Evolutionary conservation across 1,140 invertebrate genomes (phyloP), one percentile per base, ranked within the genome.

Genomic region (Bombus huntii): DNA sequence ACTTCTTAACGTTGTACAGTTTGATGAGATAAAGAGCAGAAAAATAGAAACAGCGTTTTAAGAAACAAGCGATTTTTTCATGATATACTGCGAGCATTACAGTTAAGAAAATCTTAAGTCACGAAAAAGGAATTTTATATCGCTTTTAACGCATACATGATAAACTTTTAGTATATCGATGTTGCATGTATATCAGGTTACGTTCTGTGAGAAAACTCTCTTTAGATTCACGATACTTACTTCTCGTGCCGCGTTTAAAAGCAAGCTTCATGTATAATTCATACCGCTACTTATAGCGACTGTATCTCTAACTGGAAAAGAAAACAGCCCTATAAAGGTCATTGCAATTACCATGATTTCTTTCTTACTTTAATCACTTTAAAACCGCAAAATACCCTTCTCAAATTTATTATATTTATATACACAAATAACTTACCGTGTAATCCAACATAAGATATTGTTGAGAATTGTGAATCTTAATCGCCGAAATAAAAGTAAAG

Each of bases 261-360:
- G 28, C 71, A 42, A 53, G 28, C 37, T 42, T 73, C 39, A 73
- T 73, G 71, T 73, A 42, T 73, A 39, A 73, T 73, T 73, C 71
- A 73, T 73, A 28, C 71, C 28, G 71, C 13, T 31, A 71, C 25
- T 71, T 71, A 39, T 37, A n/a, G 39, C 13, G 1, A 28, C 42
- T 9, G n/a, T 47, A 47, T 73, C 72, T n/a, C 42, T 22, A 13
- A 73, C 72, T 31, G 15, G 31, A 47, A 73, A 31, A 47, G 37
- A n/a, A 73, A 73, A 31, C 72, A 22, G 28, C 59, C 12, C 47
- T 72, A 31, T n/a, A 37, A 73, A 37, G 42, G 18, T 13, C 72
- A 31, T 47, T 73, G 9, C 22, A 42, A 44, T 44, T 44, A 73
- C 39, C n/a, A 18, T 31, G 42, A 73, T 22, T 44, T 73, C n/a